Conservation (phyloP, 1,140 invertebrate species). For the Drosophila ercepeae region DNA sequence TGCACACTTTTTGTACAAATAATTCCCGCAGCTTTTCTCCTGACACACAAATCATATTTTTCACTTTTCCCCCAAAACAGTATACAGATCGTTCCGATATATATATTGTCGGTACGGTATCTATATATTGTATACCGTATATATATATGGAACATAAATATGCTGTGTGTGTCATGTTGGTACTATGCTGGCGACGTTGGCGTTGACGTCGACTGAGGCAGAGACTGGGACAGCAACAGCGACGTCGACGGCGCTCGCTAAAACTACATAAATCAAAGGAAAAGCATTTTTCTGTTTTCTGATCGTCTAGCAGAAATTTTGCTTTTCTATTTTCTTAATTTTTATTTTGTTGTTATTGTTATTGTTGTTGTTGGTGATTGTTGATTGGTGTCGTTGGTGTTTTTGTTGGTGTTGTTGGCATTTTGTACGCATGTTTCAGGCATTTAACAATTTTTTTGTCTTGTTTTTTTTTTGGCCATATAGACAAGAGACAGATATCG, state of each 20-base stretch:
- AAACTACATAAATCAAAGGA: constrained; percentile 76
- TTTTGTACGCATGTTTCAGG: constrained; percentile 76
- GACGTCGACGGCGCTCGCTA: constrained; percentile 53
- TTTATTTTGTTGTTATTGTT: constrained; percentile 15
- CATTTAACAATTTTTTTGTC: constrained; percentile 67
- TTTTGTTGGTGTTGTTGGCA: constrained; percentile 46
- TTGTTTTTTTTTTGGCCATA: constrained; percentile 39
- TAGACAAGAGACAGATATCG: constrained; percentile 73
- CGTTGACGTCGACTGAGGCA: constrained; percentile 11
- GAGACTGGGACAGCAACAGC: not conserved
- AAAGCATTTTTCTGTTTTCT: constrained; percentile 69
- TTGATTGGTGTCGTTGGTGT: constrained; percentile 34
- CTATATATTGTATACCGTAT: constrained; percentile 12
- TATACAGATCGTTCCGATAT: constrained; percentile 26
- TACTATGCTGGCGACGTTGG: constrained; percentile 16
- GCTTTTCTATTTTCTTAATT: constrained; percentile 33
- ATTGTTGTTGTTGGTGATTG: constrained; percentile 57
- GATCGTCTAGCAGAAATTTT: constrained; percentile 38
- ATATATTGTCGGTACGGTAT: not conserved
- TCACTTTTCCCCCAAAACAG: not conserved
- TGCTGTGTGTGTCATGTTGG: constrained; percentile 43
- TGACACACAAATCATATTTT: constrained; percentile 36
- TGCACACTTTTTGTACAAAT: constrained; percentile 22
- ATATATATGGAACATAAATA: constrained; percentile 17
- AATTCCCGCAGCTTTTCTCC: constrained; percentile 11